These are phyloP conservation scores for Melanotaenia pygmaea DNA, from an alignment of 2,797 vertebrate genomes.

Conservation along the genomic window DNA sequence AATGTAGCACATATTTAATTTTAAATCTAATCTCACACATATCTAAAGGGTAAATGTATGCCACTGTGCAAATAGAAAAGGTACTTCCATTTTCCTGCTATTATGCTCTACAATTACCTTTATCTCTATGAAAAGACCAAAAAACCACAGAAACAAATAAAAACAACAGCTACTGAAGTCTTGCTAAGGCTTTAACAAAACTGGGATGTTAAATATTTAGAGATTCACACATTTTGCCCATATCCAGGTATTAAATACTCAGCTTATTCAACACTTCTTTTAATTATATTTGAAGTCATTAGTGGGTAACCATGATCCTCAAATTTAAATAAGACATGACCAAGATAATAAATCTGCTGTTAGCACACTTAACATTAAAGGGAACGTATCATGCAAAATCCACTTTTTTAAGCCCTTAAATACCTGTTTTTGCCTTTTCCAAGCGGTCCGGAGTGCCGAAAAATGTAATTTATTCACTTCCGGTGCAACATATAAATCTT, in stretches of 20 bases:
- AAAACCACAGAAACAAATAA: no score
- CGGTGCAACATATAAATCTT: no score
- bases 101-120: neutral
- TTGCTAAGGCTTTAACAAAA: neutral
- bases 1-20: neutral
- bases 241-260: neutral
- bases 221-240: neutral
- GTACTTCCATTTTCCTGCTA: neutral
- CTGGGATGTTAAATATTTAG: neutral
- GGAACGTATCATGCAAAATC: no score
- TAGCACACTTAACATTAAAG: neutral
- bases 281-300: neutral
- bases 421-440: no score
- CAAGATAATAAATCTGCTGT: neutral
- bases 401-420: no score
- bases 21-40: neutral
- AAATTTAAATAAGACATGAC: neutral
- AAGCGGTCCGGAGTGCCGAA: no score
- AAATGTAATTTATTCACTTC: no score
- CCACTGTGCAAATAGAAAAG: neutral
- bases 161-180: neutral
- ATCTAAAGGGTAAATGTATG: no score
- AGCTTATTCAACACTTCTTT: neutral
- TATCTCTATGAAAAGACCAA: neutral
- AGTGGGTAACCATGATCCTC: neutral